Evolutionary conservation across 2,113 vertebrate species (phyloP).

Genomic region (Vimba vimba): DNA sequence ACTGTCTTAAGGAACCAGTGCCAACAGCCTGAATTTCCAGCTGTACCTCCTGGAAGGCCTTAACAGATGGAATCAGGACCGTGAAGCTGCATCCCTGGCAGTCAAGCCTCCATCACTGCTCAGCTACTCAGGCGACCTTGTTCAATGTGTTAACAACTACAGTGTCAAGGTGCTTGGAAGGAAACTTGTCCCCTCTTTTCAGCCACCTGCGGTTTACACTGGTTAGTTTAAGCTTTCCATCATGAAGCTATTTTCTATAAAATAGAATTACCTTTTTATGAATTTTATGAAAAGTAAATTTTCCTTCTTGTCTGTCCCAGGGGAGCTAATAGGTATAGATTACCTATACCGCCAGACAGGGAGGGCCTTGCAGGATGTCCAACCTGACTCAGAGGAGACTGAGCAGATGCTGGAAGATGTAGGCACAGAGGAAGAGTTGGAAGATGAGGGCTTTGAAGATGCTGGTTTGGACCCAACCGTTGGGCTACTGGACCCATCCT

Average conservation of each 20-base stretch:
- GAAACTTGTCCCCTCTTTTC: no score
- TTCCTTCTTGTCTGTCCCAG: background rate
- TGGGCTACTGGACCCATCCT: background rate
- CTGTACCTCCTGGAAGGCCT: constrained; percentile 43
- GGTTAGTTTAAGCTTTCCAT: no score
- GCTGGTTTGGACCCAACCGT: background rate
- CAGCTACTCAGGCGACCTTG: background rate
- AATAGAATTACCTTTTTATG: no score
- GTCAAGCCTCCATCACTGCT: background rate
- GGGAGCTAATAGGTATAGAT: constrained; percentile 1
- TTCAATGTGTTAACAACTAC: background rate
- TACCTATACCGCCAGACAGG: background rate
- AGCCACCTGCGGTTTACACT: no score
- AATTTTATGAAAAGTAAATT: no score
- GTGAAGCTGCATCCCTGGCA: background rate
- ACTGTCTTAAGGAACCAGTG: background rate
- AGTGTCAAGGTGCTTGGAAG: no score
- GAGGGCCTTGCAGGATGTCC: background rate
- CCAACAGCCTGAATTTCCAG: constrained; percentile 30
- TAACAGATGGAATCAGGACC: constrained; percentile 40
- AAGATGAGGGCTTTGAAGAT: background rate
- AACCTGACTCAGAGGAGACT: background rate
- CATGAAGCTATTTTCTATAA: no score
- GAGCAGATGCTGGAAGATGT: background rate
- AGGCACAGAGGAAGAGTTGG: background rate